phyloP scores from a whole-genome alignment of 1,140 invertebrate species.

The Cataglyphis hispanica region DNA sequence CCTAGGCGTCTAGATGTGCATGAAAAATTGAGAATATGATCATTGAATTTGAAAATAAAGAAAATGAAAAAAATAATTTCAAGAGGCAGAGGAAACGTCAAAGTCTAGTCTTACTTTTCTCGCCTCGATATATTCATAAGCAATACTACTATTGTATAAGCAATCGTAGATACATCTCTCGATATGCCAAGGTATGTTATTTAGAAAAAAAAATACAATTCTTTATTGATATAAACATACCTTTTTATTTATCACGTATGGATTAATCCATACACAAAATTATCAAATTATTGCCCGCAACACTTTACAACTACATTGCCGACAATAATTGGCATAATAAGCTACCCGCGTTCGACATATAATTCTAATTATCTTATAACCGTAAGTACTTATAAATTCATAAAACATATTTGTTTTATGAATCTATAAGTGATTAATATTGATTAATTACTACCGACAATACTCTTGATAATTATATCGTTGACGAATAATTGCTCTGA shows the following conservation, averaged over 20 bases:
- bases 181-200: constrained; percentile 40
- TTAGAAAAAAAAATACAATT: neutral
- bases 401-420: constrained; percentile 24
- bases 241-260: neutral
- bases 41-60: constrained; percentile 35
- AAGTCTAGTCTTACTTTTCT: constrained; percentile 30
- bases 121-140: constrained; percentile 40
- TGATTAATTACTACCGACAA: constrained; percentile 5
- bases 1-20: neutral
- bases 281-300: constrained; percentile 35
- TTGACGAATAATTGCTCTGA: constrained; percentile 31
- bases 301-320: constrained; percentile 17
- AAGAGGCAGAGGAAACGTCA: constrained; percentile 57
- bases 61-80: constrained; percentile 61
- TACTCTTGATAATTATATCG: constrained; percentile 36
- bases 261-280: constrained; percentile 27
- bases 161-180: constrained; percentile 66
- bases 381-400: constrained; percentile 7
- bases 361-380: constrained; percentile 27
- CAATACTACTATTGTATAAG: constrained; percentile 63
- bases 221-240: constrained; percentile 37
- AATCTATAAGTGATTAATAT: constrained; percentile 45
- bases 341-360: constrained; percentile 16
- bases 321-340: constrained; percentile 22
- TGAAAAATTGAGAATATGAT: constrained; percentile 16